Evolutionary conservation across 1,140 invertebrate genomes (phyloP), one percentile per base, ranked within the genome.

Genomic region (Stegodyphus mimosarum): DNA sequence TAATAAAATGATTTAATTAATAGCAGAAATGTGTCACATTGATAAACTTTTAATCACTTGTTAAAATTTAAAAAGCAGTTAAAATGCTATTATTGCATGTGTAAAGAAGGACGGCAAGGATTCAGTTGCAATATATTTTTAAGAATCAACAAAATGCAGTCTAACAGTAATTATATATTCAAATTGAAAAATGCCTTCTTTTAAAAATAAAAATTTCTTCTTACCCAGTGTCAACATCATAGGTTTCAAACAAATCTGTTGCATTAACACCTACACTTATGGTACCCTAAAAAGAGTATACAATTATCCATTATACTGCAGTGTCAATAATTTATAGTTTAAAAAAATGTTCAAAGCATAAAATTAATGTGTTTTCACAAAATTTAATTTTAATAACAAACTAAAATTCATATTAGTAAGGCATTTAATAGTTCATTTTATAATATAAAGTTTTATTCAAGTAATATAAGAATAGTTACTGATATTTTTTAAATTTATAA

Each of bases 201-300:
- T 33, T 33, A 33, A 33, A 33, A 33, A 33, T 33, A 33, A 33
- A 33, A 33, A 33, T 33, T 33, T 33, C 55, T 79, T 63, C 18
- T 50, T 80, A 86, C 77, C 70, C 60, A 17, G 33, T 33, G 3
- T 88, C 87, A 76, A 86, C 53, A 55, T 89, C 87, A 81, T 87
- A 87, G 15, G 86, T 83, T 83, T 94, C 93, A 92, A 99, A 99
- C 83, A 98, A 90, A 90, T 98, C 96, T 7, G 96, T 97, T 4
- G 97, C 97, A 93, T 99, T 97, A 15, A 99, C 93, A 88, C 94
- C 95, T 51, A 98, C 93, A 60, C 94, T 95, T 18, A 98, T 93
- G 79, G 93, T 94, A 15, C 96, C 96, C 90, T 91, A 85, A 48
- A 87, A 88, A 50, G n/a, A 84, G 81, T 69, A 79, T 79, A 33